phyloP scores from a whole-genome alignment of 2,888 invertebrate species.

The Hypselothyrea guttata region DNA sequence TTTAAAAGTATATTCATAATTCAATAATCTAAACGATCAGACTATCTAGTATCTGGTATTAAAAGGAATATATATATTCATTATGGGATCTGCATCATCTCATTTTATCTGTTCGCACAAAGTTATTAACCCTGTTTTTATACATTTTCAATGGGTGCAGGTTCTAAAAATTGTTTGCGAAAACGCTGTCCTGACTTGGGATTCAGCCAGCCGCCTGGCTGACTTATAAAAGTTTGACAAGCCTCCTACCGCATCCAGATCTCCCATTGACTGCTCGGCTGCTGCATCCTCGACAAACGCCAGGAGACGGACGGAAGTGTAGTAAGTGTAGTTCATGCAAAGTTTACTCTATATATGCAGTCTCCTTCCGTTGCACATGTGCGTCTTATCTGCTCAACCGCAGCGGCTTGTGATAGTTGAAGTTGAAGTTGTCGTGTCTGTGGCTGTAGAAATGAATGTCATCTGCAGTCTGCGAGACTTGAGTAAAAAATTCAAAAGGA shows the following conservation, averaged over 20 bases:
- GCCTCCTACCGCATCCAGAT: constrained; percentile 13
- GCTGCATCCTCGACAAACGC: constrained; percentile 2
- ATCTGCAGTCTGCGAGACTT: constrained; percentile 34
- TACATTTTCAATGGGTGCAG: too few species aligned
- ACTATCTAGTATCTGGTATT: too few species aligned
- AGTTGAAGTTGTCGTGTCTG: constrained; percentile 42
- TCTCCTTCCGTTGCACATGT: constrained; percentile 22
- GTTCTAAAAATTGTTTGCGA: too few species aligned
- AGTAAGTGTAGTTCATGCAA: constrained; percentile 42
- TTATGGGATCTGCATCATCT: too few species aligned
- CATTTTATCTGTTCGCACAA: too few species aligned
- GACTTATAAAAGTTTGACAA: constrained; percentile 48
- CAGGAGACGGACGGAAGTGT: constrained; percentile 15
- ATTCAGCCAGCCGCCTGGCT: constrained; percentile 26
- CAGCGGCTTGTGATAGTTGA: constrained; percentile 31
- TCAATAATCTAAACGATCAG: too few species aligned
- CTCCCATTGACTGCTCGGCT: constrained; percentile 36
- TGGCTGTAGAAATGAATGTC: constrained; percentile 53
- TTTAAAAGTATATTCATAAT: too few species aligned
- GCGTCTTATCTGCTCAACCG: constrained; percentile 47
- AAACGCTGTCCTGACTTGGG: constrained; percentile 34
- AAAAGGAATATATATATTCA: too few species aligned
- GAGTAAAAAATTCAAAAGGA: constrained; percentile 27
- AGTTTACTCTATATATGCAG: constrained; percentile 34
- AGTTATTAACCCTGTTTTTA: too few species aligned